phyloP scores from a whole-genome alignment of 2,888 invertebrate genomes.

The Dichetophora obliterata region DNA sequence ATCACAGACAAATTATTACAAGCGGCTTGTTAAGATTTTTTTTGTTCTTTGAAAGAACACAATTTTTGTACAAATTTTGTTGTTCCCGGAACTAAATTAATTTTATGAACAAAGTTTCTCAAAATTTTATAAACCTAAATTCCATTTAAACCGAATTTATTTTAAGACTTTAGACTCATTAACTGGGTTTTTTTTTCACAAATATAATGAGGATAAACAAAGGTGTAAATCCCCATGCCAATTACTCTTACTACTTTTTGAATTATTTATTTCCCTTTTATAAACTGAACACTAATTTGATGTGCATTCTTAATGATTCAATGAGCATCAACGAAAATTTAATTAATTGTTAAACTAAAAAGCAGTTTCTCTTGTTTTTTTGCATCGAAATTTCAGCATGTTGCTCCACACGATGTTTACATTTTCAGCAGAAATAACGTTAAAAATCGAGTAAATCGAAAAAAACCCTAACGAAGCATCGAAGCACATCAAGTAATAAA shows the following conservation, averaged over 20 bases:
- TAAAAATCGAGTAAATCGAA: not conserved
- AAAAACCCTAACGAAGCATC: not conserved
- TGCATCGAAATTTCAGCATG: not conserved
- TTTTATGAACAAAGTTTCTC: too few relatives aligned
- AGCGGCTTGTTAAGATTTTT: too few relatives aligned
- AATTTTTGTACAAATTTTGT: too few relatives aligned
- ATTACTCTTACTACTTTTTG: not conserved
- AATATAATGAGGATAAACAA: too few relatives aligned
- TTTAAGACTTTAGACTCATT: too few relatives aligned
- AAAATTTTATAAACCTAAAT: too few relatives aligned
- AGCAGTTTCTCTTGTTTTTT: not conserved
- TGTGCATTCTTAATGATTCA: constrained; percentile 20
- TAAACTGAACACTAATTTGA: not conserved
- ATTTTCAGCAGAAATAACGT: not conserved
- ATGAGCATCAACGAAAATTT: not conserved
- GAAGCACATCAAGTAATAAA: constrained; percentile 30
- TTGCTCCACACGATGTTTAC: not conserved
- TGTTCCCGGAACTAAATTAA: too few relatives aligned
- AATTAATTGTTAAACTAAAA: constrained; percentile 7
- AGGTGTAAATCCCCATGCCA: too few relatives aligned
- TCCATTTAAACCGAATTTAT: too few relatives aligned
- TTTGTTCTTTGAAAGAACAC: too few relatives aligned
- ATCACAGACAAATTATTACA: too few relatives aligned
- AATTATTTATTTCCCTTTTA: not conserved
- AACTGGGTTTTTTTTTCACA: not conserved